Evolutionary conservation across 2,113 vertebrate species (phyloP).

Genomic region (Varanus komodoensis): DNA sequence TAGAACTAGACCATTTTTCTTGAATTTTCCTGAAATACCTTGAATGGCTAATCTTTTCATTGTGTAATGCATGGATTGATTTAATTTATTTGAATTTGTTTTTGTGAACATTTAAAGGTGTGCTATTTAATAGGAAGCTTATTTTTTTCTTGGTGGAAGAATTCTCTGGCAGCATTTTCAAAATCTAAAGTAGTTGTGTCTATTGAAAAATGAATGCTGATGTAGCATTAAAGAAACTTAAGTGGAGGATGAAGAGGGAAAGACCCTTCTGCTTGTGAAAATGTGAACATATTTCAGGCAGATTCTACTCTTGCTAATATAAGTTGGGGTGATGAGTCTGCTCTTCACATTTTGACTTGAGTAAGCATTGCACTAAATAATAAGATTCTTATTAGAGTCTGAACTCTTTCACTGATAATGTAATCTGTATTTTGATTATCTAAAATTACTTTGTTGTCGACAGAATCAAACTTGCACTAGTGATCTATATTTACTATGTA

Average conservation of each 20-base stretch:
- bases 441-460: neutral
- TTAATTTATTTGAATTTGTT: neutral
- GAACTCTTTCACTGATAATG: neutral
- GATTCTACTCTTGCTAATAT: neutral
- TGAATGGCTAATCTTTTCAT: neutral
- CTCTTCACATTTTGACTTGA: too few relatives aligned
- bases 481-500: neutral
- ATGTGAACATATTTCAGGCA: neutral
- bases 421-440: neutral
- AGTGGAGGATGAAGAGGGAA: neutral
- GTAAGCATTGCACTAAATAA: neutral
- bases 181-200: neutral
- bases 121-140: neutral
- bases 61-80: neutral
- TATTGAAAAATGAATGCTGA: neutral
- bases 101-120: neutral
- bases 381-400: too few relatives aligned
- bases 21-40: neutral
- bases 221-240: neutral
- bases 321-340: neutral
- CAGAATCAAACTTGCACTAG: rapidly evolving
- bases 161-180: neutral
- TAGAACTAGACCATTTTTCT: neutral
- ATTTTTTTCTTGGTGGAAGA: neutral
- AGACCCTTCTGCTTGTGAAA: neutral